Base-by-base conservation (phyloP, 2,797 vertebrate genomes). In the Pseudopleuronectes americanus region DNA sequence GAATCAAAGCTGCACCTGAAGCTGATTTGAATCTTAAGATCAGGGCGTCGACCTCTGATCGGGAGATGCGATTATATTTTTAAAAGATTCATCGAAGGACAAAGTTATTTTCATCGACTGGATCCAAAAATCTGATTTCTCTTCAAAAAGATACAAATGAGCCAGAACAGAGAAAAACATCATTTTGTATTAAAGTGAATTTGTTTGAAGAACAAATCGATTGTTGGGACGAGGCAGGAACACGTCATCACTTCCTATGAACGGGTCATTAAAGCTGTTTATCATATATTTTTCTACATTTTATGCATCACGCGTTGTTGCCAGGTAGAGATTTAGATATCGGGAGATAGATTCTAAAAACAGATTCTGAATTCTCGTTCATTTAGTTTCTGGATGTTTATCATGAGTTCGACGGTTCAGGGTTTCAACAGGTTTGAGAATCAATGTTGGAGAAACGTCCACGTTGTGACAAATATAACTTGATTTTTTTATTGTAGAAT, bases 271-370 rank as follows among this genome's bases (percentile, higher is more conserved):
- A 17, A 22, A 49, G 38, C 79, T 62, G 58, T 38, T 60, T 68
- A 76, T 83, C 68, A 47, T 86, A 73, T 87, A 88, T 91, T 89
- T 90, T 88, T 92, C 77, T 90, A 89, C 79, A 64, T 84, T 74
- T 71, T 64, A 56, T 80, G 78, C 62, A 71, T 86, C 68, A 12
- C 41, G 21, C 55, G 9, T 66, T 1, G 53, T 86, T 84, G 85
- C 78, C 82, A 59, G 81, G 45, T 75, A 70, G 76, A 84, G 75
- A 81, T 88, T 77, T 72, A 67, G 61, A 74, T 14, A 12, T 14
- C 14, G 52, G 56, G 77, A 81, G 55, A 38, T 24, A 69, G 58
- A 43, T 64, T 58, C 12, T 43, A 9, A 26, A 67, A 63, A 51
- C 36, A n/a, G 52, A 72, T 4, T 60, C 59, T 64, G 53, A 45